Conservation (phyloP, 2,888 invertebrate species). For the Tetheella fluctuosa region DNA sequence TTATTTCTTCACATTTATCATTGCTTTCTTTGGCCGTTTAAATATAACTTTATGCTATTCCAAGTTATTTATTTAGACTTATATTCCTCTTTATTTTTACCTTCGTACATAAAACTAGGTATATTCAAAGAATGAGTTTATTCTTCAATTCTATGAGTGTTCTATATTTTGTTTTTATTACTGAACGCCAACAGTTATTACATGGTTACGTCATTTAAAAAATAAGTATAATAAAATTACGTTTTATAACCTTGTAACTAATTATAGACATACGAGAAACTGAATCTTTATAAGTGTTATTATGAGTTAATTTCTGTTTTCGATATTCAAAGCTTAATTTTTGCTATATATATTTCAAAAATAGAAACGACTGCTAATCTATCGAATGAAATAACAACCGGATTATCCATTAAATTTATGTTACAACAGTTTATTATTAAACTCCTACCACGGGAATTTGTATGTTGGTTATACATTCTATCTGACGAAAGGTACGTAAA, state of each 20-base stretch:
- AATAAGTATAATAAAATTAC: too few species aligned
- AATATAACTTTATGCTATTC: background rate
- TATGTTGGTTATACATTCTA: constrained; percentile 38
- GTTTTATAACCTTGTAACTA: too few species aligned
- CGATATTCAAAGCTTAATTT: background rate
- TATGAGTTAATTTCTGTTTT: too few species aligned
- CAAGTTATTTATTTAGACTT: background rate
- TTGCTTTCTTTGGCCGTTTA: background rate
- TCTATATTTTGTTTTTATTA: too few species aligned
- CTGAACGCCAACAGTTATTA: too few species aligned
- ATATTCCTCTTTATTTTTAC: background rate
- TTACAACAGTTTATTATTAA: constrained; percentile 13
- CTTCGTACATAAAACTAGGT: background rate
- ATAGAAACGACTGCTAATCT: background rate
- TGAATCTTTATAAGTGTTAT: too few species aligned
- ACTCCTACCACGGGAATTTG: constrained; percentile 20
- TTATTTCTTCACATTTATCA: background rate
- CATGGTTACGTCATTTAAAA: too few species aligned
- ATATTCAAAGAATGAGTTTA: background rate
- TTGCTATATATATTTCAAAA: background rate
- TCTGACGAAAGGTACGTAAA: constrained; percentile 52
- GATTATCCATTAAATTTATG: background rate
- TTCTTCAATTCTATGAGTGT: too few species aligned
- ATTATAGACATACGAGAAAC: too few species aligned
- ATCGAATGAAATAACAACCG: background rate